These are phyloP conservation scores for Telmatochromis bifrenatus DNA, from an alignment of 2,113 vertebrate species.

Conservation along the genomic window DNA sequence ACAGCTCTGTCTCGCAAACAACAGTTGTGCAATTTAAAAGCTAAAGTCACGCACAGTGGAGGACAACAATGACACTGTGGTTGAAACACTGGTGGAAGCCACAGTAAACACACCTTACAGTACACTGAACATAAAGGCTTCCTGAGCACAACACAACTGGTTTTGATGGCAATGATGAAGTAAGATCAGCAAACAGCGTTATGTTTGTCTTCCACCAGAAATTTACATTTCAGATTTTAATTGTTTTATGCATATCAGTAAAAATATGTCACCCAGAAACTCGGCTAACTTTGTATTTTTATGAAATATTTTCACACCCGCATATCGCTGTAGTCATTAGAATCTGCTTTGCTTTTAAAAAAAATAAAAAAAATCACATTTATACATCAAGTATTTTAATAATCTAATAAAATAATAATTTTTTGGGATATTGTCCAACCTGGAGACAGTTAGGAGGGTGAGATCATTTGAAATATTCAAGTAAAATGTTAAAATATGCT, in stretches of 20 bases:
- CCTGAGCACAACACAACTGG: neutral
- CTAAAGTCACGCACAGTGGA: neutral
- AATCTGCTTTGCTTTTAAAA: neutral
- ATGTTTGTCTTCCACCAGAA: neutral
- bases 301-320: neutral
- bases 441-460: neutral
- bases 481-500: neutral
- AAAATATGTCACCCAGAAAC: neutral
- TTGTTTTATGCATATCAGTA: neutral
- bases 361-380: neutral
- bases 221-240: neutral
- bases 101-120: slow-evolving; percentile 34
- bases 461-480: neutral
- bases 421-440: neutral
- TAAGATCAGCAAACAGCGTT: neutral
- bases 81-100: slow-evolving; percentile 3
- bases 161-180: neutral
- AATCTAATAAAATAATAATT: neutral
- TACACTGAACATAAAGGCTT: neutral
- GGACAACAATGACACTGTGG: slow-evolving; percentile 7
- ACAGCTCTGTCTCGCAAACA: slow-evolving; percentile 35
- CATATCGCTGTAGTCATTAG: neutral
- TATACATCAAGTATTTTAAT: neutral
- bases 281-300: neutral
- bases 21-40: slow-evolving; percentile 26